These are phyloP conservation scores for Oryctolagus cuniculus DNA, from an alignment of 2,113 vertebrate species.

Conservation along the genomic window DNA sequence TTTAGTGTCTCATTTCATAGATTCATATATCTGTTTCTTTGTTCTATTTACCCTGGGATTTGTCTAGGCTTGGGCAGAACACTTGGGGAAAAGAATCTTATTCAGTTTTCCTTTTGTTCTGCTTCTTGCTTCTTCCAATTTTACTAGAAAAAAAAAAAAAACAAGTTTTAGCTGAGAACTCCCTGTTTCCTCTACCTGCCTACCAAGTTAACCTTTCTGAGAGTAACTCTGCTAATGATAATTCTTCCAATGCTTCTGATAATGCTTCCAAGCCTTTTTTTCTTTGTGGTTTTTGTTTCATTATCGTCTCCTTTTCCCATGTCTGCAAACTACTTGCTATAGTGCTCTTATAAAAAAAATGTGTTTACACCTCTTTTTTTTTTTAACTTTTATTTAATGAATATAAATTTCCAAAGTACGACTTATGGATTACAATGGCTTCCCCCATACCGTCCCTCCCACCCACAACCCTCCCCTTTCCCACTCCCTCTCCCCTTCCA, in stretches of 20 bases:
- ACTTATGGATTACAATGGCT: too few relatives aligned
- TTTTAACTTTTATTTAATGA: too few relatives aligned
- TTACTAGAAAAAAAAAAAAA: background rate
- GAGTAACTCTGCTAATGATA: background rate
- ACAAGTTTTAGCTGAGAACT: background rate
- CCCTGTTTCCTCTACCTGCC: background rate
- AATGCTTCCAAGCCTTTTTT: background rate
- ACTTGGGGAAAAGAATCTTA: background rate
- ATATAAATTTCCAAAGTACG: too few relatives aligned
- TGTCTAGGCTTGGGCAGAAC: background rate
- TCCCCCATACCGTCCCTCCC: too few relatives aligned
- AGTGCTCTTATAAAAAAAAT: background rate
- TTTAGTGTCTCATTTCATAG: background rate
- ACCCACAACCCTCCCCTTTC: too few relatives aligned
- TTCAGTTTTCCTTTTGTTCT: constrained; percentile 26
- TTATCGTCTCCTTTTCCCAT: background rate
- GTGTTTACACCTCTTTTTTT: too few relatives aligned
- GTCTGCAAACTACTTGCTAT: background rate
- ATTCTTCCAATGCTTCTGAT: too few relatives aligned
- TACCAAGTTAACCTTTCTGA: background rate
- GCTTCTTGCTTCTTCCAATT: background rate
- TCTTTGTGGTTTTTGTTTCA: background rate
- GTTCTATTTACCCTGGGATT: background rate
- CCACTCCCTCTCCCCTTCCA: too few relatives aligned
- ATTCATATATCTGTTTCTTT: background rate